Conservation (phyloP, 2,113 vertebrate genomes). For the Datnioides undecimradiatus region DNA sequence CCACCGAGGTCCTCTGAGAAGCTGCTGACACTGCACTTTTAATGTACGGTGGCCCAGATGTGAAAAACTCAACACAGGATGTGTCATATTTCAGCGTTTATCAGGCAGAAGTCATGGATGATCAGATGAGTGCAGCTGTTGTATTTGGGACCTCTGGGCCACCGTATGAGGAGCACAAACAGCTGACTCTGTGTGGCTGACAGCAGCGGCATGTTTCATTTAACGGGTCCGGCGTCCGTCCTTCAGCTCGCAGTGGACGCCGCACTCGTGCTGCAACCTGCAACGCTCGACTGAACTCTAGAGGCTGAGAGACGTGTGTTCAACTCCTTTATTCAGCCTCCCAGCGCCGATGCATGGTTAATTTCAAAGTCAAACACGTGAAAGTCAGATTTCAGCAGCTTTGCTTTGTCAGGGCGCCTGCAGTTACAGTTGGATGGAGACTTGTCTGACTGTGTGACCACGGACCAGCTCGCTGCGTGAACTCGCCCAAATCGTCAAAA, state of each 20-base stretch:
- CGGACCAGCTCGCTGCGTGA: too few species aligned
- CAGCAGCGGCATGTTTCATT: not conserved
- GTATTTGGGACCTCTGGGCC: not conserved
- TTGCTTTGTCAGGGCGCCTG: slow-evolving; percentile 4
- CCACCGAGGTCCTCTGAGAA: too few species aligned
- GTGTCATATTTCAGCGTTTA: too few species aligned
- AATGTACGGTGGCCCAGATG: too few species aligned
- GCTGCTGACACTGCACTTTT: too few species aligned
- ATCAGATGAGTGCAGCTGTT: too few species aligned
- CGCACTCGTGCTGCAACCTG: not conserved
- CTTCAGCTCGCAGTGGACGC: slow-evolving; percentile 37
- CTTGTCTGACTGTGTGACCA: too few species aligned
- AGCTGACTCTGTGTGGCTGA: not conserved
- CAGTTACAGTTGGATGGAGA: not conserved
- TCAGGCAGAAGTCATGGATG: too few species aligned
- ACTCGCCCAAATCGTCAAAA: too few species aligned
- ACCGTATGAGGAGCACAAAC: not conserved
- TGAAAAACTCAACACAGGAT: too few species aligned
- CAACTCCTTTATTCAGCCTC: slow-evolving; percentile 34
- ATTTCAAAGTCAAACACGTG: slow-evolving; percentile 35
- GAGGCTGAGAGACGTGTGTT: slow-evolving; percentile 7
- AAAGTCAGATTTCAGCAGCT: slow-evolving; percentile 5
- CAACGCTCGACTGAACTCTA: slow-evolving; percentile 28
- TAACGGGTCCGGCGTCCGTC: slow-evolving; percentile 23
- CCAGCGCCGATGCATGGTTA: slow-evolving; percentile 13